Evolutionary conservation across 2,113 vertebrate genomes (phyloP), one percentile per base, ranked within the genome.

Genomic region (Carassius gibelio): DNA sequence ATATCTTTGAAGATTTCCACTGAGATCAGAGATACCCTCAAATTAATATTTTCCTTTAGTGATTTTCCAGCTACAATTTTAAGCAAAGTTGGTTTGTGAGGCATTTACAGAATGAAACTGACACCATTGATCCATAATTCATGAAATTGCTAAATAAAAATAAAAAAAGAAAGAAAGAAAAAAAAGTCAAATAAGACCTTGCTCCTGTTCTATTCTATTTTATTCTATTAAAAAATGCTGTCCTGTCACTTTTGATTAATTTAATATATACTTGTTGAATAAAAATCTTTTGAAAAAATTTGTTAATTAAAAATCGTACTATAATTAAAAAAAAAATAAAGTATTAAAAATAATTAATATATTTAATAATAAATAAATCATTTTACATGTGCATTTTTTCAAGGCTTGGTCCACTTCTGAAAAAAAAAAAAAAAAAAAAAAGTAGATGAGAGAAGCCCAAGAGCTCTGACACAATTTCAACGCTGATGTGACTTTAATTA

Each of bases 1-100:
- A 10, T 45, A 8, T 52, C 75, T 86, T 62, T 78, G 45, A 83
- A 62, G 69, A 78, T 57, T 72, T 86, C 9, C 64, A 64, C 75
- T 66, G 81, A 76, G 34, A 76, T 50, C 72, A 78, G 55, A 80
- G 34, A 55, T 34, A 50, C 42, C 81, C 76, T 57, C 48, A 61
- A 52, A 52, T 55, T 2, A 17, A 59, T 59, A 17, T 59, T 59
- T 59, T 59, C 55, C 2, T 8, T 59, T 59, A 59, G 7, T 59
- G 19, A 59, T 59, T 59, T 59, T 59, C 55, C 19, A 59, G 9
- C 57, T 59, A 19, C 21, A 59, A 59, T n/a, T 61, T 9, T 61
- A 9, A 61, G 21, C 57, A 61, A 8, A 3, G 0, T n/a, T 21
- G 19, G 0, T 9, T n/a, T 61, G 57, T 61, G 57, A n/a, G 8